Evolutionary conservation across 2,888 invertebrate genomes (phyloP).

Genomic region (Cephus rjabovi): DNA sequence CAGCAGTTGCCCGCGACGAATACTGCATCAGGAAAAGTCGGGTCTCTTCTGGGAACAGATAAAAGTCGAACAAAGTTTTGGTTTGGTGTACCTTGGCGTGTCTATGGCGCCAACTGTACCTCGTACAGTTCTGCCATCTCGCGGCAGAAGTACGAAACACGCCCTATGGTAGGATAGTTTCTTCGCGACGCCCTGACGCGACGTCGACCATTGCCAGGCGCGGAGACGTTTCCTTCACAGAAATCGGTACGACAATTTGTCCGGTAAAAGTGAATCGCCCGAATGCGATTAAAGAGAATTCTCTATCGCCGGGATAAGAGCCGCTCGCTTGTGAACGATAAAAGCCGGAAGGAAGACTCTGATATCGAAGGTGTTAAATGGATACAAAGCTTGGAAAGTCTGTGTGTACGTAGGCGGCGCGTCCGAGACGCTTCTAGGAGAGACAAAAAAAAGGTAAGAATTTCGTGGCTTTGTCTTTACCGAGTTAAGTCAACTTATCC

Average conservation of each 20-base stretch:
- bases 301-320: too few relatives aligned
- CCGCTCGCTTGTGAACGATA: too few relatives aligned
- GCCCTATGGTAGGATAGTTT: neutral
- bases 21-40: too few relatives aligned
- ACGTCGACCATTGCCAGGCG: constrained; percentile 7
- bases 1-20: too few relatives aligned
- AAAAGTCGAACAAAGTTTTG: too few relatives aligned
- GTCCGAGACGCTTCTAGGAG: constrained; percentile 6
- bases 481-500: too few relatives aligned
- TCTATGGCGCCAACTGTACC: neutral
- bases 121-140: neutral
- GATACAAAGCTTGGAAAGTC: neutral
- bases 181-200: constrained; percentile 1
- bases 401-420: constrained; percentile 1
- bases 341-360: too few relatives aligned
- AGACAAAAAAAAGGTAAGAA: constrained; percentile 2
- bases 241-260: too few relatives aligned
- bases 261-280: neutral
- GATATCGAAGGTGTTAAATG: constrained; percentile 2
- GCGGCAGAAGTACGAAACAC: neutral
- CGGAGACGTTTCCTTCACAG: too few relatives aligned
- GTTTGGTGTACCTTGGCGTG: too few relatives aligned
- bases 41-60: too few relatives aligned
- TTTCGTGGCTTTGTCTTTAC: neutral
- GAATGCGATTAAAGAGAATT: neutral